phyloP scores from a whole-genome alignment of 2,888 invertebrate genomes.

The Ornithoptera alexandrae region DNA sequence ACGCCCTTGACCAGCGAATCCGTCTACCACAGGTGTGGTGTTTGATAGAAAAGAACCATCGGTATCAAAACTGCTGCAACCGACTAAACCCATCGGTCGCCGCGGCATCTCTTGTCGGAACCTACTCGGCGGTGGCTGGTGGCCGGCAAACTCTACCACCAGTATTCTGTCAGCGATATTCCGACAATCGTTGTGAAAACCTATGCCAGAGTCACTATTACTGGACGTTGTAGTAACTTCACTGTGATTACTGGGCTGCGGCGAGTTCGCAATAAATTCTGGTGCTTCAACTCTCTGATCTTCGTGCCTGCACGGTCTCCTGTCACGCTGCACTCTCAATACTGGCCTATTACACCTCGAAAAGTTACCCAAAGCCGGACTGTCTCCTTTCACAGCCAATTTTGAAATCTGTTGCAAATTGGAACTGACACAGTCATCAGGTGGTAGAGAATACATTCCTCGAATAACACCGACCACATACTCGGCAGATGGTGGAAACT shows the following conservation, averaged over 20 bases:
- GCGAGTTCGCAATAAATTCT: conserved; percentile 85
- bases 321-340: conserved; percentile 58
- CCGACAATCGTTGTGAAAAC: conserved; percentile 93
- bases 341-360: conserved; percentile 61
- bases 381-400: conserved; percentile 66
- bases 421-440: conserved; percentile 66
- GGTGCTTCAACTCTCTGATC: conserved; percentile 65
- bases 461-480: conserved; percentile 86
- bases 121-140: conserved; percentile 55
- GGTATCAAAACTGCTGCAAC: conserved; percentile 67
- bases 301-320: conserved; percentile 59
- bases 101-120: conserved; percentile 62
- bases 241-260: conserved; percentile 91
- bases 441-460: conserved; percentile 84
- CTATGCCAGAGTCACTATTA: conserved; percentile 97
- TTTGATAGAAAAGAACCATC: conserved; percentile 73
- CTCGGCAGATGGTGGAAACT: conserved; percentile 93
- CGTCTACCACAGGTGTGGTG: conserved; percentile 74
- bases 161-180: conserved; percentile 90
- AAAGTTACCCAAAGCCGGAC: conserved; percentile 67
- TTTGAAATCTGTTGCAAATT: conserved; percentile 68
- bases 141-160: conserved; percentile 85
- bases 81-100: conserved; percentile 65
- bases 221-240: conserved; percentile 91
- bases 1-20: conserved; percentile 72